A percentile compares a stretch with the other conserved stretches of the same genome.
phyloP scores from a whole-genome alignment of 1,140 invertebrate species.

The Triops cancriformis region DNA sequence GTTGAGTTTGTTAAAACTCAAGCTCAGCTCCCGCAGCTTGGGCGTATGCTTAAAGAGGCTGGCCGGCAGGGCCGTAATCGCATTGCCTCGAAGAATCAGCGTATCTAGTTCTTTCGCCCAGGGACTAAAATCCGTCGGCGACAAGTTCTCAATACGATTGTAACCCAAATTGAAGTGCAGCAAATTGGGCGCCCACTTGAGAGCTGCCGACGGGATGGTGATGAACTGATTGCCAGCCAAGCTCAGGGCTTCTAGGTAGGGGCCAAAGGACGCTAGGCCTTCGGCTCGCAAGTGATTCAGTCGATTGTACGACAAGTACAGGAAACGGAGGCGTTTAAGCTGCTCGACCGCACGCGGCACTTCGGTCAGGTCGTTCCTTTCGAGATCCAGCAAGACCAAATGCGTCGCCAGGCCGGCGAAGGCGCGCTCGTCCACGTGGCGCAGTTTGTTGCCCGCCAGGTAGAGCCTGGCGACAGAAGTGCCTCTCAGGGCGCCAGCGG shows the following conservation, averaged over 20 bases:
- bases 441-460: conserved; percentile 65
- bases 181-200: conserved; percentile 58
- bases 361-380: conserved; percentile 60
- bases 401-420: conserved; percentile 60
- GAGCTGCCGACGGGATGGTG: conserved; percentile 54
- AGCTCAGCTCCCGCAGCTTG: conserved; percentile 69
- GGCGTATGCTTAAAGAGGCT: conserved; percentile 60
- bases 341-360: conserved; percentile 58
- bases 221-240: conserved; percentile 69
- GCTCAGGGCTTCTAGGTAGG: conserved; percentile 62
- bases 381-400: conserved; percentile 71
- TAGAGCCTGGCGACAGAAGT: conserved; percentile 63
- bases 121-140: conserved; percentile 59
- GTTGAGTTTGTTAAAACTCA: conserved; percentile 77
- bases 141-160: conserved; percentile 68
- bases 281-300: conserved; percentile 50
- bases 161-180: conserved; percentile 78
- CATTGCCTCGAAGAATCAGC: conserved; percentile 73
- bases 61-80: conserved; percentile 60
- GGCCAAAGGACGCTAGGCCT: conserved; percentile 48
- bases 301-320: conserved; percentile 73
- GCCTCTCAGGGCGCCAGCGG: conserved; percentile 54
- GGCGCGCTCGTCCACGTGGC: conserved; percentile 54
- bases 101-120: conserved; percentile 75
- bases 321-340: conserved; percentile 59